Evolutionary conservation across 2,888 invertebrate genomes (phyloP).

Genomic region (Folsomia candida): DNA sequence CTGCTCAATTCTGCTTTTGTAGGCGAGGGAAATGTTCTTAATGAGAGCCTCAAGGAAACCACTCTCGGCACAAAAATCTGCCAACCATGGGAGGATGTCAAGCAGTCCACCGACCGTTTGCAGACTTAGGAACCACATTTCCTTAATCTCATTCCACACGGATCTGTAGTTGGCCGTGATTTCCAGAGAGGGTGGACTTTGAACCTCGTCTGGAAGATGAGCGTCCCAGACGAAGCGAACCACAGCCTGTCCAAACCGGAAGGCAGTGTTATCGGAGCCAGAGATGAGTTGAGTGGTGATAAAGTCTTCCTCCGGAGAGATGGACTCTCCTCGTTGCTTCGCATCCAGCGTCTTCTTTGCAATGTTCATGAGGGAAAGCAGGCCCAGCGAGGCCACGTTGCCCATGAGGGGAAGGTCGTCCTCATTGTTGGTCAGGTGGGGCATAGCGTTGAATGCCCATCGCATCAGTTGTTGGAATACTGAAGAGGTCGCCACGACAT

Average conservation of each 20-base stretch:
- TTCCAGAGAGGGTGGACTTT: conserved; percentile 73
- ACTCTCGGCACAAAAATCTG: conserved; percentile 85
- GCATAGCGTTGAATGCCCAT: conserved; percentile 48
- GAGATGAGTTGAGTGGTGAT: conserved; percentile 58
- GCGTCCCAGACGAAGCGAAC: conserved; percentile 91
- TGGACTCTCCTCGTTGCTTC: conserved; percentile 33
- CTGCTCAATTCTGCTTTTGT: conserved; percentile 74
- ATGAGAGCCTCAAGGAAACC: conserved; percentile 91
- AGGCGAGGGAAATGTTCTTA: conserved; percentile 76
- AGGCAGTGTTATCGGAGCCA: conserved; percentile 63
- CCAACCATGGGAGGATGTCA: conserved; percentile 80
- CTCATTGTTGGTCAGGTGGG: conserved; percentile 31
- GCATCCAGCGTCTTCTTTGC: conserved; percentile 65
- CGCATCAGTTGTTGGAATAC: conserved; percentile 74
- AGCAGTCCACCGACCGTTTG: conserved; percentile 83
- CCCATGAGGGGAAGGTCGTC: conserved; percentile 83
- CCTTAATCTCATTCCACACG: conserved; percentile 84
- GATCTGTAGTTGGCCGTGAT: conserved; percentile 82
- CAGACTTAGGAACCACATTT: conserved; percentile 91
- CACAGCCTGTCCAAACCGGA: conserved; percentile 82
- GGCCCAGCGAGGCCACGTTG: conserved; percentile 76
- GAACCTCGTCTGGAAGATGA: conserved; percentile 70
- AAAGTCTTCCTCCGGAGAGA: conserved; percentile 49
- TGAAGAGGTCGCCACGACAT: conserved; percentile 73
- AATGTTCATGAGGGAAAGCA: conserved; percentile 78